A percentile compares a stretch with the other conserved stretches of the same genome.
phyloP scores from a whole-genome alignment of 2,888 invertebrate species.

The Leucophenga montana region DNA sequence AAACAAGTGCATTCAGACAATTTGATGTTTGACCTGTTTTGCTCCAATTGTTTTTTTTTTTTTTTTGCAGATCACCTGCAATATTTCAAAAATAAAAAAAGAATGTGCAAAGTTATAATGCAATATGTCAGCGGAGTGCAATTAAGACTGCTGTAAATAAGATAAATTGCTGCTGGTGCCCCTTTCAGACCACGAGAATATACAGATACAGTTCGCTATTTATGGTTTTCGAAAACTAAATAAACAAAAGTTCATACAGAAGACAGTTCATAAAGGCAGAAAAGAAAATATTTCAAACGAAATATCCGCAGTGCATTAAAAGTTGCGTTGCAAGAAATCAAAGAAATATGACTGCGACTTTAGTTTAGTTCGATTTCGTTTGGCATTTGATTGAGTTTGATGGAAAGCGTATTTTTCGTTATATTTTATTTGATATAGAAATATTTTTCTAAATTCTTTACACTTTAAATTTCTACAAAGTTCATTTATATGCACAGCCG shows the following conservation, averaged over 20 bases:
- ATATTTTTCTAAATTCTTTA: too few relatives aligned
- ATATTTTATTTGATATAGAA: too few relatives aligned
- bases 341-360: neutral
- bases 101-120: slow-evolving; percentile 5
- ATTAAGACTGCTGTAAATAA: slow-evolving; percentile 43
- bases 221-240: neutral
- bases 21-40: slow-evolving; percentile 54
- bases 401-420: neutral
- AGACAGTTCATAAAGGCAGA: too few relatives aligned
- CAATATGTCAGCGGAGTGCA: slow-evolving; percentile 22
- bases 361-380: neutral
- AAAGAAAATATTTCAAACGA: neutral
- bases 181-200: too few relatives aligned
- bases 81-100: slow-evolving; percentile 38
- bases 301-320: neutral
- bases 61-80: slow-evolving; percentile 62
- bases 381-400: neutral
- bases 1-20: slow-evolving; percentile 48
- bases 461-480: too few relatives aligned
- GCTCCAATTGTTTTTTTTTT: too few relatives aligned
- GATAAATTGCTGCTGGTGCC: slow-evolving; percentile 1
- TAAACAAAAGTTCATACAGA: neutral
- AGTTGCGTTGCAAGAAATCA: too few relatives aligned
- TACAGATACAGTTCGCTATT: too few relatives aligned
- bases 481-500: slow-evolving; percentile 1